A percentile compares a stretch with the other conserved stretches of the same genome.
These are phyloP conservation scores for Candoia aspera DNA, from an alignment of 2,113 vertebrate species.

Conservation along the genomic window DNA sequence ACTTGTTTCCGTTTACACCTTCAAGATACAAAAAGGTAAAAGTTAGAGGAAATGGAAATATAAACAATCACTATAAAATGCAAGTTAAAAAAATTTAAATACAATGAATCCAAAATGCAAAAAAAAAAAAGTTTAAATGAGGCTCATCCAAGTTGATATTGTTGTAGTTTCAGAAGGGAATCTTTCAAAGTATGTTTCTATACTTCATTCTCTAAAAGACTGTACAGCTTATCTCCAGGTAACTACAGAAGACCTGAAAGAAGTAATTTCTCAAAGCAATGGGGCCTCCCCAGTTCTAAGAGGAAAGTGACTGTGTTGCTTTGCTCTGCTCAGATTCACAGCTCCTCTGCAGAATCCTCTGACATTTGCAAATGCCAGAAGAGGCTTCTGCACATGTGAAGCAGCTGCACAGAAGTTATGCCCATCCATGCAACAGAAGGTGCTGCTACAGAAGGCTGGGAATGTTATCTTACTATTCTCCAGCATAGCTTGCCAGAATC, in stretches of 20 bases:
- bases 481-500: background rate
- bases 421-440: background rate
- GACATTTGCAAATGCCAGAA: background rate
- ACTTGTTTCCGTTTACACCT: slow-evolving; percentile 89
- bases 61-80: slow-evolving; percentile 25
- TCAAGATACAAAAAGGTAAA: slow-evolving; percentile 42
- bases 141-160: slow-evolving; percentile 17
- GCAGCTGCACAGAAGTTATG: background rate
- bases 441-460: no score
- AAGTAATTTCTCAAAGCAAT: background rate
- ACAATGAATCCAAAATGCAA: slow-evolving; percentile 18
- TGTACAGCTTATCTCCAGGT: background rate
- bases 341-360: background rate
- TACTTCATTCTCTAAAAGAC: background rate
- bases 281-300: background rate
- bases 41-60: slow-evolving; percentile 6
- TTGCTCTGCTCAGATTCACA: background rate
- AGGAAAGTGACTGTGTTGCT: background rate
- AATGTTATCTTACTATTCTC: background rate
- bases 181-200: background rate
- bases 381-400: background rate
- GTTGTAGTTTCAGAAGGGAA: slow-evolving; percentile 36
- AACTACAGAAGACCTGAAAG: background rate
- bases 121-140: background rate
- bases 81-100: slow-evolving; percentile 29